Evolutionary conservation across 2,113 vertebrate genomes (phyloP), one percentile per base, ranked within the genome.

Genomic region (Castor canadensis): DNA sequence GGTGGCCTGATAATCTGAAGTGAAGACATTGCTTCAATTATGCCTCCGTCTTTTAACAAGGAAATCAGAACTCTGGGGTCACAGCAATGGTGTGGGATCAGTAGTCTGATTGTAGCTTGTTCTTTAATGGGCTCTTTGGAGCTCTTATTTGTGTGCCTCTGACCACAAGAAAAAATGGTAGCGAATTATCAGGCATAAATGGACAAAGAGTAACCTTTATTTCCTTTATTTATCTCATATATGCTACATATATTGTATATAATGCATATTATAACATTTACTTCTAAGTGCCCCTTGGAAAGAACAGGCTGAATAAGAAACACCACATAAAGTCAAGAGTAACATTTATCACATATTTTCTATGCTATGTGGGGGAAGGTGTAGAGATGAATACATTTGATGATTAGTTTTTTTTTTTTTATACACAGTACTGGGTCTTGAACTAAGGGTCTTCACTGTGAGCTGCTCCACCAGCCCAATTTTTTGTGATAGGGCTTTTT

Each of bases 1-100:
- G 98, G 98, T 98, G 94, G 91, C 96, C 2, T 62, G 98, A 98
- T 98, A 99, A 99, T 99, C 98, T 98, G 98, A 98, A 99, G 98
- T 98, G 98, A 98, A 98, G 98, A 98, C 98, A 98, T 76, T 98
- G 97, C 98, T 98, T 98, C 98, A 98, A 93, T 99, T 98, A 98
- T 98, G 96, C 93, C 94, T 98, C 96, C 98, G 97, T 98, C 98
- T 98, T 98, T 98, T 98, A 98, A 98, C 97, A 98, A 98, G 98
- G 93, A 98, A 98, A 98, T 98, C 97, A 95, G 98, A 97, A 97
- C 98, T 97, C 97, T 95, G 97, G 98, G 97, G 98, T 98, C 95
- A 97, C 97, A 97, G 95, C 84, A 15, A 96, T 54, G 60, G 90
- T 97, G 94, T 85, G 96, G 94, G 96, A 91, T 93, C 85, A 91